Evolutionary conservation across 2,888 invertebrate species (phyloP).

Genomic region (Ephialtes manifestator): DNA sequence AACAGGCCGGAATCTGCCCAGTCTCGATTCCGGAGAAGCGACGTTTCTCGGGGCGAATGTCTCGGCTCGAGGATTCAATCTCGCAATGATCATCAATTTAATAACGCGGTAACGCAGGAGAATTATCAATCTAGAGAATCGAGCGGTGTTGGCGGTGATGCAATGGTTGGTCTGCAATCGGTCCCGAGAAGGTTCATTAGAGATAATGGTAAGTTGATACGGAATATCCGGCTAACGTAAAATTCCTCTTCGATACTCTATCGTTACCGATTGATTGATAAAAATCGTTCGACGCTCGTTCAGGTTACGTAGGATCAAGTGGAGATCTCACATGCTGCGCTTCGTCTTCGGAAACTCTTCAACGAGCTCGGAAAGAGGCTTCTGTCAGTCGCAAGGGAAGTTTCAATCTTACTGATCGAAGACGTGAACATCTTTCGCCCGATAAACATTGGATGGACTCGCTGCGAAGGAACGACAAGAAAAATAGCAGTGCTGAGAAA

Average conservation of each 20-base stretch:
- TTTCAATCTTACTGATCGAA: conserved; percentile 79
- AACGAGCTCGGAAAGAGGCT: conserved; percentile 78
- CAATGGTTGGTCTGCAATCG: conserved; percentile 69
- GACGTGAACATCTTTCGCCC: conserved; percentile 75
- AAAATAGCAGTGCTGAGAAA: conserved; percentile 77
- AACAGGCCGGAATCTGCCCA: conserved; percentile 36
- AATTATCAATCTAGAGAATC: conserved; percentile 70
- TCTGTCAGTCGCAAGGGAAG: conserved; percentile 81
- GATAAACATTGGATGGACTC: conserved; percentile 88
- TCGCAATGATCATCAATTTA: conserved; percentile 47
- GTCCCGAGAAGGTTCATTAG: conserved; percentile 74
- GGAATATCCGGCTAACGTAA: conserved; percentile 25
- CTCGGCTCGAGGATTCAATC: conserved; percentile 37
- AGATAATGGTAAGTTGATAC: conserved; percentile 75
- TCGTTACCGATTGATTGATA: not conserved
- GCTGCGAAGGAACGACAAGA: conserved; percentile 87
- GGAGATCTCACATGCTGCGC: conserved; percentile 78
- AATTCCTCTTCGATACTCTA: not conserved
- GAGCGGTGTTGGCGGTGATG: conserved; percentile 66
- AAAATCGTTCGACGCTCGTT: not conserved
- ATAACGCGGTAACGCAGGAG: conserved; percentile 58
- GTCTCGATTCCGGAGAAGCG: conserved; percentile 38
- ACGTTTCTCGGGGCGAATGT: not conserved
- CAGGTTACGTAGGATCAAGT: conserved; percentile 80
- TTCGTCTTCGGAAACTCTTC: conserved; percentile 77